phyloP scores from a whole-genome alignment of 1,140 invertebrate genomes.

The Leptopilina boulardi region DNA sequence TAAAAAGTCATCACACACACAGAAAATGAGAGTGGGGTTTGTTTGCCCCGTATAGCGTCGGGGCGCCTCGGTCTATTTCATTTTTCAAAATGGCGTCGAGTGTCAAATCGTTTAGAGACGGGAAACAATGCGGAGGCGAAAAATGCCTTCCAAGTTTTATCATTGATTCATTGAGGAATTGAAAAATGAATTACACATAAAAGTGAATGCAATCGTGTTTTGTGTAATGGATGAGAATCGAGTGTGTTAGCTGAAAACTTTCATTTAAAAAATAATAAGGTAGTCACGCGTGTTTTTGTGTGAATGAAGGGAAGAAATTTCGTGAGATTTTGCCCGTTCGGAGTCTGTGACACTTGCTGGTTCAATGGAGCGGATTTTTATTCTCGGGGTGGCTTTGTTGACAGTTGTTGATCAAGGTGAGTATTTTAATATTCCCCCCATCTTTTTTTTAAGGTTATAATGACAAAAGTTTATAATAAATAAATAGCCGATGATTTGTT shows the following conservation, averaged over 20 bases:
- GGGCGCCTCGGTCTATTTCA: slow-evolving; percentile 24
- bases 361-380: slow-evolving; percentile 60
- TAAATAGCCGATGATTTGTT: neutral
- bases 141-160: neutral
- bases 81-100: slow-evolving; percentile 11
- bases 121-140: slow-evolving; percentile 21
- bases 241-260: slow-evolving; percentile 12
- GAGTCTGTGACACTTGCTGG: slow-evolving; percentile 56
- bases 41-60: slow-evolving; percentile 3
- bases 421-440: slow-evolving; percentile 14
- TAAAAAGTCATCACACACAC: too few relatives aligned
- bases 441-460: slow-evolving; percentile 1
- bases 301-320: slow-evolving; percentile 39
- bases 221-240: slow-evolving; percentile 6
- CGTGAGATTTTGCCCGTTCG: slow-evolving; percentile 55
- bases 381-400: slow-evolving; percentile 58
- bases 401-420: slow-evolving; percentile 57
- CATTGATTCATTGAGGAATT: neutral
- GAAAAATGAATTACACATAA: neutral
- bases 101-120: slow-evolving; percentile 27
- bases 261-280: neutral
- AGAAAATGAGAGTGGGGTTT: slow-evolving; percentile 8
- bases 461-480: neutral
- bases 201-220: neutral
- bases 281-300: slow-evolving; percentile 39